Base-by-base conservation (phyloP, 2,888 invertebrate genomes). In the Cheiracanthium punctorium region DNA sequence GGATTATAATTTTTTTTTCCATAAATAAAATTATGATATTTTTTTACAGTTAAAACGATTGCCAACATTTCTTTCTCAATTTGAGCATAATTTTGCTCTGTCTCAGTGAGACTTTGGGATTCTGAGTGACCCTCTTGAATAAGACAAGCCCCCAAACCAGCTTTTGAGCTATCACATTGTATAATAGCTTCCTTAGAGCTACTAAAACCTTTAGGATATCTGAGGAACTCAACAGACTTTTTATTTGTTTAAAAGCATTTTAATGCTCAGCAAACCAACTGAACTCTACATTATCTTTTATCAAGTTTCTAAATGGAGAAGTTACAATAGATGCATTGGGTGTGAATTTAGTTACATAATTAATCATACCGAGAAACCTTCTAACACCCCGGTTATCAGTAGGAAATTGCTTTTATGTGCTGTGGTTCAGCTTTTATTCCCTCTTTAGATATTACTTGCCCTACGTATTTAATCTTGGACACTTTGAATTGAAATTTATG, bases 121-220 rank as follows among this genome's bases (percentile, higher is more conserved):
- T 58, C 1, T 28, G 72, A 41, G 10, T 80, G 71, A 28, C 71
- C 64, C n/a, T 58, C 20, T 33, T 80, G 72, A 24, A 80, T 14
- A 0, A 81, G 29, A 37, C 74, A 74, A 1, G 69, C 52, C 14
- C 69, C 81, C 0, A 74, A 14, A 0, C 52, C 69, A 69, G 69
- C 48, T 74, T 81, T 81, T 7, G 81, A 74, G 24, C 74, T 70
- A 52, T 75, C 75, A 65, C 64, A 76, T n/a, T 82, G 33, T 8
- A 48, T 32, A 10, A 20, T 20, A n/a, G 32, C 69, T 12, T 0
- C 0, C 5, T 28, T 2, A 0, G 33, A 17, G 17, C 17, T 52
- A 52, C 14, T 41, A 20, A 52, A 8, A 65, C 52, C 64, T 70
- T 58, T 33, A 64, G n/a, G 1, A 64, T 4, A 8, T 20, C 1